These are phyloP conservation scores for Anagyrus pseudococci DNA, from an alignment of 2,888 invertebrate genomes.

Conservation along the genomic window DNA sequence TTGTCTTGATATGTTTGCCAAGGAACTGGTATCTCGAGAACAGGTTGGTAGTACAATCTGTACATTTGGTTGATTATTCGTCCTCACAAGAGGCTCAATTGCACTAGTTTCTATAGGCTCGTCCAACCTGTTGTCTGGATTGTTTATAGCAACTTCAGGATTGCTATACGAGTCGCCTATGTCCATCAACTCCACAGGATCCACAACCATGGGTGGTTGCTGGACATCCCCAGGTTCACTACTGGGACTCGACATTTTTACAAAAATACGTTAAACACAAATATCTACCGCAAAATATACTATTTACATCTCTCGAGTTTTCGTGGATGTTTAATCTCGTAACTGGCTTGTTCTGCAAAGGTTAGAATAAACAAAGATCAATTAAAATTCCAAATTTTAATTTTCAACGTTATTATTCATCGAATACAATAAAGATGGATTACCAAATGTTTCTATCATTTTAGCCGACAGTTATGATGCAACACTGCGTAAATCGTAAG, in stretches of 20 bases:
- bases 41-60: not conserved
- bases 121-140: not conserved
- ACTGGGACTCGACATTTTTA: slow-evolving; percentile 15
- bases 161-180: slow-evolving; percentile 10
- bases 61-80: slow-evolving; percentile 4
- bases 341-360: not conserved
- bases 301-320: not conserved
- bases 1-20: not conserved
- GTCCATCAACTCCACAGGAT: slow-evolving; percentile 15
- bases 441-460: no score
- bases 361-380: no score
- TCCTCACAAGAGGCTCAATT: not conserved
- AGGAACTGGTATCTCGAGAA: slow-evolving; percentile 2
- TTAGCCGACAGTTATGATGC: no score
- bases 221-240: slow-evolving; percentile 2
- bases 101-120: slow-evolving; percentile 2
- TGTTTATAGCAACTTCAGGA: not conserved
- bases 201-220: not conserved
- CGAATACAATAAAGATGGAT: no score
- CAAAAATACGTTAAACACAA: not conserved
- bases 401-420: not conserved
- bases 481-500: no score
- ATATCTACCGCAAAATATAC: not conserved
- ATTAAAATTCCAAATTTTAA: no score
- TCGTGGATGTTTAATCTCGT: not conserved